Conservation (phyloP, 2,113 vertebrate species). For the Microcebus jonahi region DNA sequence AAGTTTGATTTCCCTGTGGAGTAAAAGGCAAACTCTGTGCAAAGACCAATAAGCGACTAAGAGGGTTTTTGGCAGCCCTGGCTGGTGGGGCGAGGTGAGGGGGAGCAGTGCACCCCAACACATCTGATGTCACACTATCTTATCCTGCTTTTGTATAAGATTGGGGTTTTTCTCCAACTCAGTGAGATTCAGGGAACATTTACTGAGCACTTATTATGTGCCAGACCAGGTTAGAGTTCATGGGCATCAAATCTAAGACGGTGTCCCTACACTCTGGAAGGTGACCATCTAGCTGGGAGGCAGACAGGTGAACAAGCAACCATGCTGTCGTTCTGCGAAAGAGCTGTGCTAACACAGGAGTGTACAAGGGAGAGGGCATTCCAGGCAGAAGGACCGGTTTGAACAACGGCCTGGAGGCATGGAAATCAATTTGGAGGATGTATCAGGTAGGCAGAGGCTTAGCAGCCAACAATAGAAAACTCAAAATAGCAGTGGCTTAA, state of each 20-base stretch:
- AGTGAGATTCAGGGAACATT: not conserved
- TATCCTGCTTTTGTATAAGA: not conserved
- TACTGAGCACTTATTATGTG: not conserved
- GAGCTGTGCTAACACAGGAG: not conserved
- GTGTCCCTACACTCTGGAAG: not conserved
- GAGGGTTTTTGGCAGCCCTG: not conserved
- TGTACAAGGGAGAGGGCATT: not conserved
- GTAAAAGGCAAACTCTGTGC: not conserved
- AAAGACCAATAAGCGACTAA: not conserved
- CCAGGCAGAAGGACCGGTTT: not conserved
- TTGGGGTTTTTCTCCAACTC: not conserved
- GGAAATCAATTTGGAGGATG: conserved; percentile 68
- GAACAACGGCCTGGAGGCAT: conserved; percentile 38
- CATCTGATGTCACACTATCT: not conserved
- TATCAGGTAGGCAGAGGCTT: conserved; percentile 1
- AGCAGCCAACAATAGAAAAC: conserved; percentile 44
- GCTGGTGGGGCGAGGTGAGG: not conserved
- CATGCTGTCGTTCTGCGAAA: not conserved
- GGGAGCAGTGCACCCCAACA: not conserved
- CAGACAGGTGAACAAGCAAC: not conserved
- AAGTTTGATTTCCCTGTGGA: not conserved
- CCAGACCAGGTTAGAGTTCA: not conserved
- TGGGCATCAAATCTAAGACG: not conserved
- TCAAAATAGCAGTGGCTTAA: conserved; percentile 37
- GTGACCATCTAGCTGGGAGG: not conserved